These are phyloP conservation scores for Heterotis niloticus DNA, from an alignment of 2,113 vertebrate genomes.

Conservation along the genomic window DNA sequence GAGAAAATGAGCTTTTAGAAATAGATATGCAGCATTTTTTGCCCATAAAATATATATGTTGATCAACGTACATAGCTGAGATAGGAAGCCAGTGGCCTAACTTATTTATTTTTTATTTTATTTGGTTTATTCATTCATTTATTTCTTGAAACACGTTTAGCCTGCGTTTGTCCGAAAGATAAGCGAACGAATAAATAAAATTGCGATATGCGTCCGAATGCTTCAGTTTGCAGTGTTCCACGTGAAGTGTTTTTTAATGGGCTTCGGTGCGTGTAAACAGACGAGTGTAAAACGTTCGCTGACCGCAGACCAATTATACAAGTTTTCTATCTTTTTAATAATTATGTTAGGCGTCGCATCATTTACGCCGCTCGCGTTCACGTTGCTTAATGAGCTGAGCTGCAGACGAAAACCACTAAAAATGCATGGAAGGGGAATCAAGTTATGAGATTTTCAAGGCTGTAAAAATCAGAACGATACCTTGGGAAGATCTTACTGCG, in stretches of 20 bases:
- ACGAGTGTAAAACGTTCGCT: background rate
- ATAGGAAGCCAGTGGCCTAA: too few species aligned
- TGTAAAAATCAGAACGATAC: conserved; percentile 11
- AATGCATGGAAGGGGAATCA: conserved; percentile 6
- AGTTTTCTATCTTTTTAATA: conserved; percentile 16
- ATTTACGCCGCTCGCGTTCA: conserved; percentile 4
- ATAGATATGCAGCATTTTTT: too few species aligned
- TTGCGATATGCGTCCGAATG: too few species aligned
- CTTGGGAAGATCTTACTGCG: background rate
- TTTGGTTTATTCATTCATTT: too few species aligned
- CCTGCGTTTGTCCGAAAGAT: too few species aligned
- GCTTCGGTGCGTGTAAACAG: background rate
- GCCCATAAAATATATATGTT: too few species aligned
- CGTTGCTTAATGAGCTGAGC: conserved; percentile 21
- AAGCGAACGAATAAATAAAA: too few species aligned
- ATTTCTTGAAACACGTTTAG: too few species aligned
- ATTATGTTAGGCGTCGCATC: conserved; percentile 12
- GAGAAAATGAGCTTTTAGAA: too few species aligned
- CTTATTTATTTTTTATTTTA: too few species aligned
- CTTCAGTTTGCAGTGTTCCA: too few species aligned
- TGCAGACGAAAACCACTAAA: conserved; percentile 20
- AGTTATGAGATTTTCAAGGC: conserved; percentile 15
- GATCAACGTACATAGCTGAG: too few species aligned
- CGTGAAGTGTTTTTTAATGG: background rate
- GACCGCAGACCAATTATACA: conserved; percentile 13